A percentile compares a stretch with the other conserved stretches of the same genome.
These are phyloP conservation scores for Synergus gifuensis DNA, from an alignment of 2,888 invertebrate species.

Conservation along the genomic window DNA sequence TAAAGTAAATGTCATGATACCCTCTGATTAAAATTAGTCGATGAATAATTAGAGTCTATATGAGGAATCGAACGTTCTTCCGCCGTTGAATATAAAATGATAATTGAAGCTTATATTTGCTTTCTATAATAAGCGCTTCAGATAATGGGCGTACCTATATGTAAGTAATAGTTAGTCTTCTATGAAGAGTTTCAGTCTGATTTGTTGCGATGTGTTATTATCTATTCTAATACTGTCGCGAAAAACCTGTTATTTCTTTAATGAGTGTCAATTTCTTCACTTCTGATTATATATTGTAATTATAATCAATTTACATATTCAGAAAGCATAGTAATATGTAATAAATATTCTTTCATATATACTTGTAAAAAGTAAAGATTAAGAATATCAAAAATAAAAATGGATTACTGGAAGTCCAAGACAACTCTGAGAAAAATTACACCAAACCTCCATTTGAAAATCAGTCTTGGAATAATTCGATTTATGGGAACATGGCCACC, in stretches of 20 bases:
- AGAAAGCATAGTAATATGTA: no score
- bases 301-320: no score
- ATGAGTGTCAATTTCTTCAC: no score
- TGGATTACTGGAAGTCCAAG: not conserved
- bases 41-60: not conserved
- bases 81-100: not conserved
- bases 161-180: not conserved
- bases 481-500: conserved; percentile 67
- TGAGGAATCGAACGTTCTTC: not conserved
- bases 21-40: not conserved
- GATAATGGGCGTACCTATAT: not conserved
- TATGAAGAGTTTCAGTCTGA: not conserved
- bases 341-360: no score
- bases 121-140: not conserved
- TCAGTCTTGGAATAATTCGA: conserved; percentile 62
- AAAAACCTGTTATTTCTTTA: no score
- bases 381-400: not conserved
- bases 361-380: not conserved
- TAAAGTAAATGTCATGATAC: not conserved
- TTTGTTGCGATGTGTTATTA: not conserved
- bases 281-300: no score
- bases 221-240: not conserved
- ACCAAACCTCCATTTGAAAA: conserved; percentile 63
- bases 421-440: conserved; percentile 45
- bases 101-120: not conserved